Percentiles rank a stretch among this genome's conserved stretches.
Conservation (phyloP, 2,888 invertebrate species). For the Spialia ferax region DNA sequence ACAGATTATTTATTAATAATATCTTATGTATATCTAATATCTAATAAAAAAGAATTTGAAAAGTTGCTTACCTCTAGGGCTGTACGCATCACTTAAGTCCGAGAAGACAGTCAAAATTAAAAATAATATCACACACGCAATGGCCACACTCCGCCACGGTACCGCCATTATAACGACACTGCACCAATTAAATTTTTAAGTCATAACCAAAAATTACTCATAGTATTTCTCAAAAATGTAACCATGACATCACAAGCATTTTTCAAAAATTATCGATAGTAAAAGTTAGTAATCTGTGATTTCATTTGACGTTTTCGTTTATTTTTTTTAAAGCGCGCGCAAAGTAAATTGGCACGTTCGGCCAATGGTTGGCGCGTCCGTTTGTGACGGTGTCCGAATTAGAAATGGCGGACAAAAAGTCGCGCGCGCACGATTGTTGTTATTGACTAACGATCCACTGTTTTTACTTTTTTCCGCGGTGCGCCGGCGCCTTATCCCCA, state of each 20-base stretch:
- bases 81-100: constrained; percentile 64
- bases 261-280: constrained; percentile 20
- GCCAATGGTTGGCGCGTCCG: constrained; percentile 55
- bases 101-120: constrained; percentile 55
- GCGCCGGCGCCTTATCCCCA: constrained; percentile 77
- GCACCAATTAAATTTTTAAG: constrained; percentile 42
- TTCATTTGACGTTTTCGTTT: constrained; percentile 41
- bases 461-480: constrained; percentile 81
- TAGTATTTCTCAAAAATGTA: constrained; percentile 18
- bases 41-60: not conserved
- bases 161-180: constrained; percentile 53
- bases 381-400: constrained; percentile 65
- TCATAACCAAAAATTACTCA: constrained; percentile 35
- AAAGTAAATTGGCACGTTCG: constrained; percentile 33
- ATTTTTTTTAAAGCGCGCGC: constrained; percentile 45
- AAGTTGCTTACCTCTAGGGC: constrained; percentile 71
- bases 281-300: constrained; percentile 42
- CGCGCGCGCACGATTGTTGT: constrained; percentile 67
- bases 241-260: constrained; percentile 36
- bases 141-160: constrained; percentile 47
- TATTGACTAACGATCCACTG: constrained; percentile 75
- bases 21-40: too few species aligned
- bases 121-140: constrained; percentile 52
- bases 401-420: constrained; percentile 78
- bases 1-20: too few species aligned